Base-by-base conservation (phyloP, 2,113 vertebrate species). In the Spheniscus mendiculus region DNA sequence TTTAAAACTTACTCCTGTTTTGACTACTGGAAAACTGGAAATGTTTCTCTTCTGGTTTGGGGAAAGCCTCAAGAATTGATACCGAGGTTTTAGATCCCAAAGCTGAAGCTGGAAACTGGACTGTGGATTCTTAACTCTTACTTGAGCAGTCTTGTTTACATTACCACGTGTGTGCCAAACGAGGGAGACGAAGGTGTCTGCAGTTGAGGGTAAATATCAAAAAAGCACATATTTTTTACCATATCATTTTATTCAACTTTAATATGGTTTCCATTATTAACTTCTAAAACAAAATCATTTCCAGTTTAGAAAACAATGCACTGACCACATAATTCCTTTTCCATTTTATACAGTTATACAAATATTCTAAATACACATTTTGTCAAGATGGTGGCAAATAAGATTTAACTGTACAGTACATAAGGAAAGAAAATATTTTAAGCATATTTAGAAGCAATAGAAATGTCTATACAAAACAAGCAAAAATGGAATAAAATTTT, bases 291-390 rank as follows among this genome's bases (percentile, higher is more conserved):
- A 98, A 98, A 98, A 98, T 98, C 97, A 98, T 99, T 98, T 99
- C 98, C 98, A 98, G 98, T 99, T 99, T 99, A 99, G 98, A 99
- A 98, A 99, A 99, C 99, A 98, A 98, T 98, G 97, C 98, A 98
- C 98, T 98, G 98, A 99, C 98, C 98, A 99, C 98, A 98, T 98
- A 98, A 96, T 98, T 98, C 98, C 95, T 98, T 98, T 98, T 98
- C 97, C 87, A 97, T 97, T 99, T 98, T 99, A 98, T 99, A 99
- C 98, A 99, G 98, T 99, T 99, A 98, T 99, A 99, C 99, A 99
- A 99, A 99, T 98, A 98, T 98, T 98, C 98, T 99, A 98, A 98
- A 98, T 98, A 99, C 98, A 98, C 98, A 97, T 98, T 98, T 98
- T 98, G 97, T 98, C 97, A 96, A 98, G 98, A 98, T 98, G 97